Conservation (phyloP, 2,888 invertebrate genomes). For the Agonopterix arenella region DNA sequence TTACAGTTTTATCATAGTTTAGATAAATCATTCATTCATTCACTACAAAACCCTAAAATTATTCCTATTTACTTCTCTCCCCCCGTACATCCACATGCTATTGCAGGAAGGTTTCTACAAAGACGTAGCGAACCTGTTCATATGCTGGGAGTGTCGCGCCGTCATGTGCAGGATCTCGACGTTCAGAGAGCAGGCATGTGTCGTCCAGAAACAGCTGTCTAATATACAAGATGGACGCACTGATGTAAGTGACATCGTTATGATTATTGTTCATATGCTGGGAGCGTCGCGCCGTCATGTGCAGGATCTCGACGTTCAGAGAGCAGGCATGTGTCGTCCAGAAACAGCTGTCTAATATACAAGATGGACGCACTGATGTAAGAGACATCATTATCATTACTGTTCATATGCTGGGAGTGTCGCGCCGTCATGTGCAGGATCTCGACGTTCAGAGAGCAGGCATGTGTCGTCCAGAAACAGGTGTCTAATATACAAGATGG, state of each 20-base stretch:
- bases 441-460: constrained; percentile 31
- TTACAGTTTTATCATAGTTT: too few relatives aligned
- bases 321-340: constrained; percentile 36
- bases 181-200: constrained; percentile 36
- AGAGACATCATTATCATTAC: constrained; percentile 9
- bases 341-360: constrained; percentile 24
- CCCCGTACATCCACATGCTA: too few relatives aligned
- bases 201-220: constrained; percentile 31
- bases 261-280: constrained; percentile 27
- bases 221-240: constrained; percentile 25
- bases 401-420: constrained; percentile 48
- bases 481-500: constrained; percentile 28
- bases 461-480: constrained; percentile 32
- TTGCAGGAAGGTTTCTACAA: constrained; percentile 46
- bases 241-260: constrained; percentile 21
- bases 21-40: too few relatives aligned
- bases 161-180: constrained; percentile 26
- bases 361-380: constrained; percentile 28
- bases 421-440: constrained; percentile 31
- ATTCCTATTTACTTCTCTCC: too few relatives aligned
- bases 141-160: constrained; percentile 55
- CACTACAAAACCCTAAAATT: too few relatives aligned
- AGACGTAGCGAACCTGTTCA: constrained; percentile 31
- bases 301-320: constrained; percentile 30
- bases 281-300: constrained; percentile 44